phyloP scores from a whole-genome alignment of 2,888 invertebrate species.

The Xanthia togata region DNA sequence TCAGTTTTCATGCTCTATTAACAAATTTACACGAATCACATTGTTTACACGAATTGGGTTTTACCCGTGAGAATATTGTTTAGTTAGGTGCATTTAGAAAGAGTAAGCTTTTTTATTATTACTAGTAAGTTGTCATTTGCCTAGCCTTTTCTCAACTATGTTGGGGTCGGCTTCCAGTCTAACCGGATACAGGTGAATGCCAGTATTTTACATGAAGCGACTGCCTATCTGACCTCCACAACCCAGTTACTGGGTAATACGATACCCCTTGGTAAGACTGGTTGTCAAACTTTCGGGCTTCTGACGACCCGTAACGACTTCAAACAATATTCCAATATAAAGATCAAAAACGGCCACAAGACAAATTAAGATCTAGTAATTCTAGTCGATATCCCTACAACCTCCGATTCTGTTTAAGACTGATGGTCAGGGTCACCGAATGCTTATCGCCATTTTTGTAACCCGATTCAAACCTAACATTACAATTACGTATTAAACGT shows the following conservation, averaged over 20 bases:
- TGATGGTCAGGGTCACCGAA: neutral
- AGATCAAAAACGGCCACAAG: neutral
- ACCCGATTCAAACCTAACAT: conserved; percentile 15
- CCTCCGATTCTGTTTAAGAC: neutral
- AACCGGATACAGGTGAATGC: neutral
- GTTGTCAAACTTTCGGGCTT: neutral
- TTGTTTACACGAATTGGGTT: neutral
- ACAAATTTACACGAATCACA: neutral
- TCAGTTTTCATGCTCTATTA: neutral
- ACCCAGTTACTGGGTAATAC: neutral
- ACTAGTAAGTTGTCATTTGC: too few relatives aligned
- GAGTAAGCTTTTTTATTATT: neutral
- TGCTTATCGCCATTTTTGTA: neutral
- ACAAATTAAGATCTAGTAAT: neutral
- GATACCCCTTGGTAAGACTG: too few relatives aligned
- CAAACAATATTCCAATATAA: neutral
- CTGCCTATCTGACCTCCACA: too few relatives aligned
- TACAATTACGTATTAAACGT: conserved; percentile 3
- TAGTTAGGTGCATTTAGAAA: conserved; percentile 7
- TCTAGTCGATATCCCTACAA: neutral
- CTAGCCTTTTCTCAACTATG: too few relatives aligned
- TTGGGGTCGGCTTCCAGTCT: neutral
- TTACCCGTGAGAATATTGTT: conserved; percentile 8
- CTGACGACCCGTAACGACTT: neutral
- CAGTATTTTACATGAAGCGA: neutral